Base-by-base conservation (phyloP, 2,113 vertebrate species). In the Austrofundulus limnaeus region DNA sequence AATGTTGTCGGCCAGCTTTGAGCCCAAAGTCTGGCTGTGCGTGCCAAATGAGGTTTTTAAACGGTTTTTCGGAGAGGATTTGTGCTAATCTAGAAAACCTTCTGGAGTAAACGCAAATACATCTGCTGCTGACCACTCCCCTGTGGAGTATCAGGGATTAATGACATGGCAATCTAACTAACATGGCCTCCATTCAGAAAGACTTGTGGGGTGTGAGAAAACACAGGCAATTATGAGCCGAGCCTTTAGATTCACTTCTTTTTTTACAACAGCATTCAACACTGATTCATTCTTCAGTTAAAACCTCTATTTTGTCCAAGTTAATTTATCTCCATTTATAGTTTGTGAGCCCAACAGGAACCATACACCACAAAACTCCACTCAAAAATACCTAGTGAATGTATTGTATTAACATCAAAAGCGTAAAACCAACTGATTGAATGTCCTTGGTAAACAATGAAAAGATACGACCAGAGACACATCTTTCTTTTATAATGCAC, bases 21-120 rank as follows among this genome's bases (percentile, higher is more conserved):
- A 85, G 74, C 66, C 77, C 72, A 82, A 77, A 85, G 77, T 71
- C 80, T 81, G 66, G 59, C 78, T 67, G 72, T 82, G 76, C 51
- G 63, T 84, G 84, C 83, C 89, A 90, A 87, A 89, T 77, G 51
- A 74, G 83, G 83, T 83, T 90, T 90, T 89, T 86, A 88, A 85
- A 88, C 48, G 25, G 2, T 82, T 86, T 87, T 86, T 87, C 78
- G 61, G 75, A 61, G 81, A 75, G 84, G 83, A 87, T 89, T 88
- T 91, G 78, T 67, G 76, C 84, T 91, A 86, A 91, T 89, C 88
- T 90, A 80, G 70, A 87, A 89, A 90, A 88, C 87, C 82, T 88
- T 91, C 86, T 87, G 84, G 82, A 90, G 83, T 73, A 86, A 88
- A 77, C 70, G 86, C 85, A 89, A 87, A 90, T 87, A 87, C 82